phyloP scores from a whole-genome alignment of 2,113 vertebrate genomes.

The Psilopogon haemacephalus region DNA sequence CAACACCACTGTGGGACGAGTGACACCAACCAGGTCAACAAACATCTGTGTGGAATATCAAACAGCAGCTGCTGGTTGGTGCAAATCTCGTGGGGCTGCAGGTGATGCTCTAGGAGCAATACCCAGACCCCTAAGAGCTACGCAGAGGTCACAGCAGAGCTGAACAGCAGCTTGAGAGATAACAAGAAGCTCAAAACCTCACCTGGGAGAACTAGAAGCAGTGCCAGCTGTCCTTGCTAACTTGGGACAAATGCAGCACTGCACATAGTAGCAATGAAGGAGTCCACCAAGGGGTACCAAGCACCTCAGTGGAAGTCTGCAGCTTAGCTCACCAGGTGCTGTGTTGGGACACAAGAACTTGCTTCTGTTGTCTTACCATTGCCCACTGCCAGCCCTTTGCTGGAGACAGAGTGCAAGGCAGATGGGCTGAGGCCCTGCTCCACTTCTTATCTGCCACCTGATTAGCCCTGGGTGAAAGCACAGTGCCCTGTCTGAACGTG shows the following conservation, averaged over 20 bases:
- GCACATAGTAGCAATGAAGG: neutral
- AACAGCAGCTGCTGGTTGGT: neutral
- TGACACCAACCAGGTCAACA: neutral
- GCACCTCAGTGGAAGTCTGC: neutral
- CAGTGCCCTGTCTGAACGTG: neutral
- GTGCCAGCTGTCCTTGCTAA: neutral
- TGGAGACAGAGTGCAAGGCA: neutral
- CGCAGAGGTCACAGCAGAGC: neutral
- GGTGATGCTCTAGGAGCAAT: neutral
- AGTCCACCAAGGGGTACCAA: neutral
- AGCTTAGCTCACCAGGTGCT: neutral
- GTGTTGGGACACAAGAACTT: accelerated
- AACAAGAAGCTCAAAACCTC: neutral
- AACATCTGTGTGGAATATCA: neutral
- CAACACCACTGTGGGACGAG: too few relatives aligned
- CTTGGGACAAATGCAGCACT: neutral
- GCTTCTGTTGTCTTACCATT: neutral
- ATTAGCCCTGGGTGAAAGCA: neutral
- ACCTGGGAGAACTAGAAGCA: neutral
- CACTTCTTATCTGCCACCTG: neutral
- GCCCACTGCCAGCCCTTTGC: neutral
- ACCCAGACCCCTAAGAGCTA: neutral
- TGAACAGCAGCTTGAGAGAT: neutral
- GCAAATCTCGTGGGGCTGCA: neutral
- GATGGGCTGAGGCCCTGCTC: neutral